Base-by-base conservation (phyloP, 2,113 vertebrate genomes). In the Dipodomys ordii region DNA sequence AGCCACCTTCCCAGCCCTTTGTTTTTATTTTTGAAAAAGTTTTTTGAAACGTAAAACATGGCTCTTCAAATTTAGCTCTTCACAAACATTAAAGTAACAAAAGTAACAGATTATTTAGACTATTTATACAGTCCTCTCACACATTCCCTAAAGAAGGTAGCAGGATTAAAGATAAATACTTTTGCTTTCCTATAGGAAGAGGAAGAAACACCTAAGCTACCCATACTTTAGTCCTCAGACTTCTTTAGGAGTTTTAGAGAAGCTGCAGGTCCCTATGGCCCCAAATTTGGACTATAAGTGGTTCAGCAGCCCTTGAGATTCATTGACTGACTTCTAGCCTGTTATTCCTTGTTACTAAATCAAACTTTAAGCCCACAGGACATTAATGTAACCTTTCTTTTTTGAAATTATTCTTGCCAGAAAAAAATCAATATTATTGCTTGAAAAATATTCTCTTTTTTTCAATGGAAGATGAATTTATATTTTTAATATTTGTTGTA, bases 121-220 rank as follows among this genome's bases (percentile, higher is more conserved):
- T 44, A 6, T 77, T 76, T 76, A n/a, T 65, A 67, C 57, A 53
- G 7, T n/a, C 28, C 2, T 67, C 30, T 32, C 8, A 69, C 22
- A 19, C 69, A n/a, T 76, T 39, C 39, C 65, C 27, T 88, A 68
- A n/a, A 73, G 67, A 64, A 83, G 32, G 53, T 74, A 27, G 6
- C 5, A 35, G 72, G 8, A 57, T 53, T 39, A 83, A 88, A 68
- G 7, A 62, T 83, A 88, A 82, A 57, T 83, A 32, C 22, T 28
- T 94, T 88, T 35, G 30, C 84, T 94, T 94, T 83, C 71, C 76
- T 71, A 6, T 78, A 49, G 22, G 73, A 72, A 80, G 46, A 80
- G 27, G 67, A 80, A 72, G 25, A 90, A 72, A 68, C 68, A 86
- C 35, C 32, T 46, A 30, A 72, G 39, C 65, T 10, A 20, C 27